Evolutionary conservation across 2,797 vertebrate genomes (phyloP).

Genomic region (Sylvilagus floridanus): DNA sequence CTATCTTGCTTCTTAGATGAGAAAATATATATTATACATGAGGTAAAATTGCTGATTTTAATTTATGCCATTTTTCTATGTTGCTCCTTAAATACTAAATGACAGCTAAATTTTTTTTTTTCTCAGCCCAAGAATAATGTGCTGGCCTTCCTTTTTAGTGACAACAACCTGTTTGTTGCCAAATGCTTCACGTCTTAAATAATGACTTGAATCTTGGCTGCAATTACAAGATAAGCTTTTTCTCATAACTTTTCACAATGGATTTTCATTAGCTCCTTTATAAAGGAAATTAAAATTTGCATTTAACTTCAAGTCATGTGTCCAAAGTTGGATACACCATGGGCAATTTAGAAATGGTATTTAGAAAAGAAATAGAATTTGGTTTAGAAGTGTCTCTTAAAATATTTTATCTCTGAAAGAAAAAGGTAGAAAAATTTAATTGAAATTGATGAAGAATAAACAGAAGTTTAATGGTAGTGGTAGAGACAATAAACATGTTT

Average conservation of each 20-base stretch:
- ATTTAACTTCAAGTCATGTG: constrained; percentile 66
- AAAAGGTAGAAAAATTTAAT: constrained; percentile 68
- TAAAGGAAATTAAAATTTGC: constrained; percentile 80
- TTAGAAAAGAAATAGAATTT: constrained; percentile 57
- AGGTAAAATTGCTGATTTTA: constrained; percentile 58
- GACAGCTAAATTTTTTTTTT: constrained; percentile 80
- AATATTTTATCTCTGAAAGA: constrained; percentile 70
- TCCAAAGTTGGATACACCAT: constrained; percentile 50
- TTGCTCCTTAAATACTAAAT: constrained; percentile 73
- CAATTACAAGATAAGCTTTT: constrained; percentile 84
- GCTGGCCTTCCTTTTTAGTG: constrained; percentile 81
- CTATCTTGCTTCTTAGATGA: constrained; percentile 17
- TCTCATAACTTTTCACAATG: constrained; percentile 85
- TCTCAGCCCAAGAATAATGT: constrained; percentile 80
- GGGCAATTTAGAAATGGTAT: constrained; percentile 64
- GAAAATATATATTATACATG: not conserved
- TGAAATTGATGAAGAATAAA: constrained; percentile 70
- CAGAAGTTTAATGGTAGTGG: constrained; percentile 29
- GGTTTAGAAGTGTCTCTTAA: not conserved
- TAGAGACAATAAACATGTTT: constrained; percentile 48
- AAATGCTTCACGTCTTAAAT: constrained; percentile 86
- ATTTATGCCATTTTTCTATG: constrained; percentile 68
- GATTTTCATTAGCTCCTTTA: constrained; percentile 81
- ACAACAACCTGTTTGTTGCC: constrained; percentile 82
- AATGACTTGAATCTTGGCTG: constrained; percentile 83